These are phyloP conservation scores for Gasterosteus nipponicus DNA, from an alignment of 2,113 vertebrate genomes.

Conservation along the genomic window DNA sequence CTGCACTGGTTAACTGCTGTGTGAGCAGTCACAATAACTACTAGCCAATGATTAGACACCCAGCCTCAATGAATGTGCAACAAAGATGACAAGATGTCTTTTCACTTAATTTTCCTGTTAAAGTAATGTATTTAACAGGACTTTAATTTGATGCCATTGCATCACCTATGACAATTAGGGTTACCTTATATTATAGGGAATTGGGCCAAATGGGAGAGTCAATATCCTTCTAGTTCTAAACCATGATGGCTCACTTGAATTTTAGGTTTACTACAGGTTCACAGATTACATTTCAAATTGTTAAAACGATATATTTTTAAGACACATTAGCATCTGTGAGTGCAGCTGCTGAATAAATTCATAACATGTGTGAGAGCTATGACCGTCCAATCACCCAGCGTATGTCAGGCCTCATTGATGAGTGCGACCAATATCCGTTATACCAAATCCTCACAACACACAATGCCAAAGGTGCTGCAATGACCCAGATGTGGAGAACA, in stretches of 20 bases:
- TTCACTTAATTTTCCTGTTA: neutral
- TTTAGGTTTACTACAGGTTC: neutral
- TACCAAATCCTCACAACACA: slow-evolving; percentile 14
- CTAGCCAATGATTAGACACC: slow-evolving; percentile 1
- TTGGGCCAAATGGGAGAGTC: slow-evolving; percentile 19
- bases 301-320: slow-evolving; percentile 11
- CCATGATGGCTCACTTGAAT: neutral
- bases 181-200: neutral
- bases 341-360: slow-evolving; percentile 29
- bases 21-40: neutral
- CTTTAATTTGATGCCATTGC: neutral
- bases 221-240: neutral
- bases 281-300: slow-evolving; percentile 10
- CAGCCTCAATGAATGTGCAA: slow-evolving; percentile 15
- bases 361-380: slow-evolving; percentile 20
- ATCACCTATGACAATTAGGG: neutral
- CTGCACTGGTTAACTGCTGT: slow-evolving; percentile 16
- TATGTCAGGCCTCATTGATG: slow-evolving; percentile 19
- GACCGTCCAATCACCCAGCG: slow-evolving; percentile 2
- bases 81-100: neutral
- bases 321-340: slow-evolving; percentile 7
- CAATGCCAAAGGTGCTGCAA: slow-evolving; percentile 5
- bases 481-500: slow-evolving; percentile 6
- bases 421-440: slow-evolving; percentile 6
- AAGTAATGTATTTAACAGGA: neutral